Base-by-base conservation (phyloP, 2,797 vertebrate genomes). In the Scyliorhinus canicula region DNA sequence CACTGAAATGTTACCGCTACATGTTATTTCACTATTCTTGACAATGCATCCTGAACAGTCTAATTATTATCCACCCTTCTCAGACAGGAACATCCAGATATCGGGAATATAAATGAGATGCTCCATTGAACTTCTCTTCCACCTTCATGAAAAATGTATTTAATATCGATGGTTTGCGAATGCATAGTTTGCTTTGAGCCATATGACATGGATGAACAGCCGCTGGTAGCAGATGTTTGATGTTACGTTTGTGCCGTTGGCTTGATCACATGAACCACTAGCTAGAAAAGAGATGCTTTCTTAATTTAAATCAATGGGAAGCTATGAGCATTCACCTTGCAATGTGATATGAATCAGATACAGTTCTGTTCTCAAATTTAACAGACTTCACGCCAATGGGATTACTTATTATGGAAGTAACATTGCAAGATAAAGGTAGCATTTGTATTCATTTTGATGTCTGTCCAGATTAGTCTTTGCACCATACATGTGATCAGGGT, bases 371-470 rank as follows among this genome's bases (percentile, higher is more conserved):
- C 77, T 77, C 19, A 44, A 82, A 26, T 21, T 77, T 24, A 82
- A 82, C 77, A 82, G 40, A 44, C 77, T 82, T 82, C 40, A 82
- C 47, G 77, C 19, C 77, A 82, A 47, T 91, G n/a, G 3, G 88
- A 63, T 91, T 40, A 26, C 63, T 91, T 21, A 44, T 8, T 21
- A n/a, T 63, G 57, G 16, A 44, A 82, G 77, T 44, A 82, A 44
- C 77, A 91, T 24, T 44, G n/a, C 57, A 40, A 40, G 88, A 91
- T 35, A 63, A 44, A 91, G 19, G 9, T 63, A 19, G n/a, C 21
- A 44, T 82, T 82, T 82, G 88, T 91, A 63, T 91, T 91, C 88
- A 91, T 91, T 26, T 91, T 91, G n/a, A 91, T 40, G 55, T 21
- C 88, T 26, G 88, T 40, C 55, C 57, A 60, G 86, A 21, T 90